A percentile compares a stretch with the other conserved stretches of the same genome.
Evolutionary conservation across 2,888 invertebrate species (phyloP).

Genomic region (Limulus polyphemus): DNA sequence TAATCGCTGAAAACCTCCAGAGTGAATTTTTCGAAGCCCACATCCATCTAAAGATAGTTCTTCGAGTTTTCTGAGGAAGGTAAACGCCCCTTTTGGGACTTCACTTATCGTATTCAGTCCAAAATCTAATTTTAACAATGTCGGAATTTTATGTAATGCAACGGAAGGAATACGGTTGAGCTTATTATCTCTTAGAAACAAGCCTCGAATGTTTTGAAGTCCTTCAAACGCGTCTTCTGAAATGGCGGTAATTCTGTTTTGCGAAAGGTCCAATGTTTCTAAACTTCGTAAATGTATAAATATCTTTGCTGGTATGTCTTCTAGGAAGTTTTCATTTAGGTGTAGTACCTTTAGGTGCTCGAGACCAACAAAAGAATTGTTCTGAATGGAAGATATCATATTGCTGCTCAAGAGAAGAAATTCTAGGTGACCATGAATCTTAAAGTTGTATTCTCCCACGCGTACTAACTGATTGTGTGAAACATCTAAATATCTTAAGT

Average conservation of each 20-base stretch:
- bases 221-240: slow-evolving; percentile 47
- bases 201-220: slow-evolving; percentile 54
- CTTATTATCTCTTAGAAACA: slow-evolving; percentile 36
- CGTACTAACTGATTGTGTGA: slow-evolving; percentile 66
- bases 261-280: slow-evolving; percentile 58
- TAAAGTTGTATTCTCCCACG: slow-evolving; percentile 68
- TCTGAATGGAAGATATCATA: slow-evolving; percentile 57
- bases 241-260: slow-evolving; percentile 54
- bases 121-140: slow-evolving; percentile 7
- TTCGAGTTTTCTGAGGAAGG: slow-evolving; percentile 47
- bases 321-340: slow-evolving; percentile 11
- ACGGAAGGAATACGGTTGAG: slow-evolving; percentile 3
- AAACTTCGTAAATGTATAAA: slow-evolving; percentile 44
- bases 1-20: slow-evolving; percentile 59
- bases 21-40: slow-evolving; percentile 56
- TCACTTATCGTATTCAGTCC: slow-evolving; percentile 1
- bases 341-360: slow-evolving; percentile 44
- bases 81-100: background rate
- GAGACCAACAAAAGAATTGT: slow-evolving; percentile 54
- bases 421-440: slow-evolving; percentile 48
- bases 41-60: slow-evolving; percentile 64
- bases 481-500: slow-evolving; percentile 63
- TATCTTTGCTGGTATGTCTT: slow-evolving; percentile 8
- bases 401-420: slow-evolving; percentile 65
- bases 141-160: slow-evolving; percentile 8